Conservation (phyloP, 2,888 invertebrate species). For the Podotricha telesiphe region DNA sequence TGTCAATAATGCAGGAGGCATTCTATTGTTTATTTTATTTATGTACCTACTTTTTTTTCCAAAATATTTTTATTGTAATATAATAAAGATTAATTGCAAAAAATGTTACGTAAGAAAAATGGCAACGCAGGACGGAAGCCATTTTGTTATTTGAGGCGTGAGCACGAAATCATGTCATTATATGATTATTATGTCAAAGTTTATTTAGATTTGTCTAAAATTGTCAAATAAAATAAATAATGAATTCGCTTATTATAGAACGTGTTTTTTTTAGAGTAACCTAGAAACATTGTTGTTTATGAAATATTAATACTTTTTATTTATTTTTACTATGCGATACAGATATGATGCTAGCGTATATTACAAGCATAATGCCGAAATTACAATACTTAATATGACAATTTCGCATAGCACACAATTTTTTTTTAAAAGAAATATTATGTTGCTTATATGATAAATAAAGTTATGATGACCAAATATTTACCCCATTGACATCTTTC, state of each 20-base stretch:
- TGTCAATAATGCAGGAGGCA: background rate
- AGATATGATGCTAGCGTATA: too few relatives aligned
- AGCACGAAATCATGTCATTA: constrained; percentile 1
- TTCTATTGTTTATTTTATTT: background rate
- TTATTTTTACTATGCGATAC: background rate
- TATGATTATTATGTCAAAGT: constrained; percentile 1
- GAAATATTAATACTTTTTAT: background rate
- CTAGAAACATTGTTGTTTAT: background rate
- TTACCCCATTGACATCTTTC: constrained; percentile 91
- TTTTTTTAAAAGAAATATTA: background rate
- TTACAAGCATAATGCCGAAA: too few relatives aligned
- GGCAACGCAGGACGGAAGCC: constrained; percentile 3
- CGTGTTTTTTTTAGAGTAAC: background rate
- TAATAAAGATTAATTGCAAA: background rate
- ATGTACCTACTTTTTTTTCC: background rate
- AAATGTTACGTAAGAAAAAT: background rate
- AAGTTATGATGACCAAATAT: constrained; percentile 9
- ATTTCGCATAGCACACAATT: background rate
- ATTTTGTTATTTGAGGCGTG: constrained; percentile 19
- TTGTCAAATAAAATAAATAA: background rate
- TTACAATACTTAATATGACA: background rate
- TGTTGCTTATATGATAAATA: background rate
- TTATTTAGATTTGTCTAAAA: background rate
- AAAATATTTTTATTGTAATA: background rate
- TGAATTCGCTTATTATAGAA: background rate